A percentile compares a stretch with the other conserved stretches of the same genome.
These are phyloP conservation scores for Pandion haliaetus DNA, from an alignment of 2,113 vertebrate genomes.

Conservation along the genomic window DNA sequence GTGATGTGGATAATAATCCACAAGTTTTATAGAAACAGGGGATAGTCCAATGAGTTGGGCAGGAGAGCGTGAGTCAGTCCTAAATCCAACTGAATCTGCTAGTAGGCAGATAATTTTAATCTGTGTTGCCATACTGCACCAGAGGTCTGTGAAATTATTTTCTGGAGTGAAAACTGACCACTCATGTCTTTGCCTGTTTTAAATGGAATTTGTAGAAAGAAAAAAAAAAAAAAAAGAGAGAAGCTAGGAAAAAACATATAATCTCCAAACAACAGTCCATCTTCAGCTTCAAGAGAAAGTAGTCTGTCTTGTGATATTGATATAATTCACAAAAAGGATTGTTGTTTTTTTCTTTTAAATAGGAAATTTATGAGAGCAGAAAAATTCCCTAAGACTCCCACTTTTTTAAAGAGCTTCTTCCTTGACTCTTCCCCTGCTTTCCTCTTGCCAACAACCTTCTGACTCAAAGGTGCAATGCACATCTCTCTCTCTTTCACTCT, in stretches of 20 bases:
- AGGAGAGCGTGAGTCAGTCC: background rate
- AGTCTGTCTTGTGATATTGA: background rate
- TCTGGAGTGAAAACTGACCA: background rate
- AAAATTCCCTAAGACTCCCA: background rate
- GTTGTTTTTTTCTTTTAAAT: background rate
- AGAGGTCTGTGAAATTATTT: background rate
- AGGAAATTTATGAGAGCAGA: background rate
- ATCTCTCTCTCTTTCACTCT: background rate
- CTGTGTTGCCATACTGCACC: background rate
- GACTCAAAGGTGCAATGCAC: background rate
- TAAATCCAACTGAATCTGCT: background rate
- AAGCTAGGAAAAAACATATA: background rate
- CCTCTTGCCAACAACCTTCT: background rate
- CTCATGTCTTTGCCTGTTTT: background rate
- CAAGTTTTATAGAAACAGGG: background rate
- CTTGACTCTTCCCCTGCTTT: background rate
- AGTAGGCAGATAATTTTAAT: background rate
- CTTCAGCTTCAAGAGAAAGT: background rate
- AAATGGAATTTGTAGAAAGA: background rate
- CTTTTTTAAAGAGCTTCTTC: background rate
- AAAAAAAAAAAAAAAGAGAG: background rate
- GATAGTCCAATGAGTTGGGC: background rate
- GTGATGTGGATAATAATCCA: background rate
- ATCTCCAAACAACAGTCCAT: background rate
- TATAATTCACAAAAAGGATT: background rate